These are phyloP conservation scores for Formica selysi DNA, from an alignment of 1,140 invertebrate species.

Conservation along the genomic window DNA sequence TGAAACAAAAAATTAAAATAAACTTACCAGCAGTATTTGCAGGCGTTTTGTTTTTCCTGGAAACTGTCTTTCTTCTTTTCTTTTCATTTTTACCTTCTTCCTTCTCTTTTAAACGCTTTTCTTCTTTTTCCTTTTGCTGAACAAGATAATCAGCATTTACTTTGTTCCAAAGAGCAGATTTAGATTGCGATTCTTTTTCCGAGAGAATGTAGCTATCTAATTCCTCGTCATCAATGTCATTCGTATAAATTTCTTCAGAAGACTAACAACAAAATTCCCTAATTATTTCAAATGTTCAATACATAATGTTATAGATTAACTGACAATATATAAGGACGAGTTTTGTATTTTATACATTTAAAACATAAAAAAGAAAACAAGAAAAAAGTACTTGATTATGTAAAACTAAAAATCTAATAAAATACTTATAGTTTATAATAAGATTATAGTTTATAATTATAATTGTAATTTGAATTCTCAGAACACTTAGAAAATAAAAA, in stretches of 20 bases:
- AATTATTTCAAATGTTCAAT: neutral
- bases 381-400: too few relatives aligned
- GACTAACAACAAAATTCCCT: conserved; percentile 62
- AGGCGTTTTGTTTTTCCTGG: conserved; percentile 88
- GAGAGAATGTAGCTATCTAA: conserved; percentile 95
- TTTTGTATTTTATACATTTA: neutral
- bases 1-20: conserved; percentile 17
- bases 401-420: neutral
- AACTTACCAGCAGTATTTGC: conserved; percentile 91
- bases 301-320: neutral
- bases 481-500: neutral
- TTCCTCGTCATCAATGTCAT: conserved; percentile 95
- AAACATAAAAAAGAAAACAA: neutral
- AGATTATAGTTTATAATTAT: neutral
- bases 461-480: neutral
- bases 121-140: conserved; percentile 94
- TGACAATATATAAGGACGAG: neutral
- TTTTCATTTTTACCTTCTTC: conserved; percentile 93
- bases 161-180: conserved; percentile 94
- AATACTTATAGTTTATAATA: neutral
- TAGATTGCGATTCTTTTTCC: conserved; percentile 92
- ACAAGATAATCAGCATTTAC: conserved; percentile 94
- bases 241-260: conserved; percentile 91
- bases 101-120: conserved; percentile 90
- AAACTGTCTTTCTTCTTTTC: conserved; percentile 89